Evolutionary conservation across 2,113 vertebrate genomes (phyloP).

Genomic region (Syngnathoides biaculeatus): DNA sequence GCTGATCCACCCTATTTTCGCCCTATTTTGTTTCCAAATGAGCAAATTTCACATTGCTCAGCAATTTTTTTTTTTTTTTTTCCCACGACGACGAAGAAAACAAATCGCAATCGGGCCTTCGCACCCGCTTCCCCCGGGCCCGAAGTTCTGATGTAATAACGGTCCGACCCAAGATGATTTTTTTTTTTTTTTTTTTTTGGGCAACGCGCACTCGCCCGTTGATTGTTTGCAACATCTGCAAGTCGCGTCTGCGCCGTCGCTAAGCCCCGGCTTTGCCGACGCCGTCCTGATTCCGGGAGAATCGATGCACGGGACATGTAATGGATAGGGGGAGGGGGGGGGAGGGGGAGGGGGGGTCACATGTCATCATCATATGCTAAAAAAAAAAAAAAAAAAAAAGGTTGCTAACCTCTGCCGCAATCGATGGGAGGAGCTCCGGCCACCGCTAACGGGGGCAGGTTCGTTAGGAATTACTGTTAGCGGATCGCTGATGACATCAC

Average conservation of each 20-base stretch:
- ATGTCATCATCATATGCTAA: constrained; percentile 21
- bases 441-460: constrained; percentile 42
- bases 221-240: constrained; percentile 58
- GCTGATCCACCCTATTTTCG: too few relatives aligned
- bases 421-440: constrained; percentile 49
- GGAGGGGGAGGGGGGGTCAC: neutral
- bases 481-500: neutral
- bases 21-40: too few relatives aligned
- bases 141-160: constrained; percentile 8
- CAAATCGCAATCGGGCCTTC: neutral
- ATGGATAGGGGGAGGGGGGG: constrained; percentile 38
- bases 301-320: constrained; percentile 28
- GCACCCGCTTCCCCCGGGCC: neutral
- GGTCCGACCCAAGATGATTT: constrained; percentile 15
- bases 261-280: constrained; percentile 58
- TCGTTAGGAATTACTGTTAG: constrained; percentile 14
- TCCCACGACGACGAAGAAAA: neutral
- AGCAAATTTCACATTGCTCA: too few relatives aligned
- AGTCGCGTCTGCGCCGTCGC: constrained; percentile 38
- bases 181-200: too few relatives aligned
- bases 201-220: neutral
- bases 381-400: too few relatives aligned
- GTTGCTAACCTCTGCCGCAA: constrained; percentile 40
- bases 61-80: too few relatives aligned
- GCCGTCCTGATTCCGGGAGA: constrained; percentile 28